phyloP scores from a whole-genome alignment of 2,113 vertebrate genomes.

The Zootoca vivipara region DNA sequence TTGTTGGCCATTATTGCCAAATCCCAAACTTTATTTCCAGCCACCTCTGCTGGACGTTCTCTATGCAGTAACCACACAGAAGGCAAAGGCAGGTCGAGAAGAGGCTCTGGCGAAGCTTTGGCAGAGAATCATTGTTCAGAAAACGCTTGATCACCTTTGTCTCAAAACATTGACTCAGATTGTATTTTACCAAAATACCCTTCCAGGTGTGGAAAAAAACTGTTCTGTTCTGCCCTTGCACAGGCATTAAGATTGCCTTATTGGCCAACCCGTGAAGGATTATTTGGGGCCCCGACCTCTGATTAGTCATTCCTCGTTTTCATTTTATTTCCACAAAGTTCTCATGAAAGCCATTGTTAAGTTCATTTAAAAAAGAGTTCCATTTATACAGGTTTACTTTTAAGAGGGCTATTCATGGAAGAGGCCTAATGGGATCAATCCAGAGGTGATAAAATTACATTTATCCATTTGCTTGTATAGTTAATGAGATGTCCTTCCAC shows the following conservation, averaged over 20 bases:
- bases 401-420: not conserved
- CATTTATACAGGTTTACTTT: not conserved
- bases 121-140: not conserved
- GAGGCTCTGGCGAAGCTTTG: not conserved
- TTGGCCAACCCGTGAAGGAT: not conserved
- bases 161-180: not conserved
- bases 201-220: not conserved
- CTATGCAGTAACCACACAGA: not conserved
- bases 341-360: not conserved
- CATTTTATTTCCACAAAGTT: slow-evolving; percentile 1
- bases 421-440: not conserved
- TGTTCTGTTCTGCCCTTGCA: not conserved
- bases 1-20: no score
- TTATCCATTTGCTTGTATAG: not conserved
- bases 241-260: not conserved
- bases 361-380: not conserved
- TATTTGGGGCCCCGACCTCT: not conserved
- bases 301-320: not conserved
- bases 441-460: not conserved
- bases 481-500: not conserved
- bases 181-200: not conserved
- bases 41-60: not conserved
- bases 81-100: not conserved
- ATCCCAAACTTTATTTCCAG: no score
- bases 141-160: not conserved